Evolutionary conservation across 2,797 vertebrate genomes (phyloP).

Genomic region (Enoplosus armatus): DNA sequence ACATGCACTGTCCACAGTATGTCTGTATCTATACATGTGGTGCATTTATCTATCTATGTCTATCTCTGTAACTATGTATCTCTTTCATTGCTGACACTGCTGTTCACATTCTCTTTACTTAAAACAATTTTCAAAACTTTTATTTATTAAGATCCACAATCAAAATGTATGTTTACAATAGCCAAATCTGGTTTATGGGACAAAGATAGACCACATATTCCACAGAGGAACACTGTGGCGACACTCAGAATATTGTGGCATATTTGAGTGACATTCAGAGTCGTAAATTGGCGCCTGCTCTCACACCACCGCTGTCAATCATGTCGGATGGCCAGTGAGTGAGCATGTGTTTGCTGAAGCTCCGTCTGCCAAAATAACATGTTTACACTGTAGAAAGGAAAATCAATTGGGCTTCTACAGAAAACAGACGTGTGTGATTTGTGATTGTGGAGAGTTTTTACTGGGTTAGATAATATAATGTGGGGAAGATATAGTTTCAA

Average conservation of each 20-base stretch:
- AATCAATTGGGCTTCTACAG: slow-evolving; percentile 6
- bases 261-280: slow-evolving; percentile 66
- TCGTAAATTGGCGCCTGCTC: slow-evolving; percentile 51
- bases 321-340: slow-evolving; percentile 32
- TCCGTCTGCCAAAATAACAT: slow-evolving; percentile 54
- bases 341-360: slow-evolving; percentile 49
- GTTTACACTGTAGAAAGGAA: slow-evolving; percentile 51
- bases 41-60: slow-evolving; percentile 22
- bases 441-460: slow-evolving; percentile 1
- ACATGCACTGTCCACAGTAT: slow-evolving; percentile 55
- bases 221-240: slow-evolving; percentile 42
- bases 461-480: not conserved
- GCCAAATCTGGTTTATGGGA: slow-evolving; percentile 31
- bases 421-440: slow-evolving; percentile 17
- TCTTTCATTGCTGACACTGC: slow-evolving; percentile 2
- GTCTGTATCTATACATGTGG: slow-evolving; percentile 49
- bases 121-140: too few relatives aligned
- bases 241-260: slow-evolving; percentile 48
- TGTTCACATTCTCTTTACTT: slow-evolving; percentile 39
- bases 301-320: slow-evolving; percentile 71
- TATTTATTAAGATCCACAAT: slow-evolving; percentile 2
- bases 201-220: slow-evolving; percentile 31
- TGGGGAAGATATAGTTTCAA: slow-evolving; percentile 9
- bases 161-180: slow-evolving; percentile 37
- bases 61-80: not conserved